phyloP scores from a whole-genome alignment of 2,888 invertebrate species.

The Bibio marci region DNA sequence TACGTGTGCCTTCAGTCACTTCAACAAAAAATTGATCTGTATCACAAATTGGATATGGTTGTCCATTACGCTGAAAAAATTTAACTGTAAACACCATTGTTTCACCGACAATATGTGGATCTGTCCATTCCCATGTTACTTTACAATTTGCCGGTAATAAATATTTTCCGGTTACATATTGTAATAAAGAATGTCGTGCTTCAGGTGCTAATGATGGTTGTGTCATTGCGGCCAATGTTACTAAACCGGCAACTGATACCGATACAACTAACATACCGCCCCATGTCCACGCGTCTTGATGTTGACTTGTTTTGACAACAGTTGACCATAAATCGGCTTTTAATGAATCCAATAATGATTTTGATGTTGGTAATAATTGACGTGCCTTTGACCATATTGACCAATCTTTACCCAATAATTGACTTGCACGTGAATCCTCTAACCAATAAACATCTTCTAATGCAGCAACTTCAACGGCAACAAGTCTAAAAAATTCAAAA shows the following conservation, averaged over 20 bases:
- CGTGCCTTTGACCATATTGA: conserved; percentile 62
- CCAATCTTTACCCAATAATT: conserved; percentile 64
- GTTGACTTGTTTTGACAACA: conserved; percentile 69
- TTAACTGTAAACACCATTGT: conserved; percentile 81
- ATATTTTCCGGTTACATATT: conserved; percentile 85
- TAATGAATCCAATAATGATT: conserved; percentile 56
- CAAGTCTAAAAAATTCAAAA: conserved; percentile 41
- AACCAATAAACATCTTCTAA: conserved; percentile 82
- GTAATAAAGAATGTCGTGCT: conserved; percentile 73
- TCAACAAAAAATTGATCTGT: conserved; percentile 78
- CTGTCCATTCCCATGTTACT: conserved; percentile 73
- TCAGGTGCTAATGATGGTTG: conserved; percentile 80
- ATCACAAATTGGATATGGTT: conserved; percentile 88
- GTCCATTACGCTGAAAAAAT: conserved; percentile 85
- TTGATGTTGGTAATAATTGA: conserved; percentile 66
- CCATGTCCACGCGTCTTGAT: conserved; percentile 83
- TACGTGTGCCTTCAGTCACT: conserved; percentile 69
- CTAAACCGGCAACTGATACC: conserved; percentile 73
- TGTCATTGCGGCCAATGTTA: conserved; percentile 80
- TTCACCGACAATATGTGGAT: conserved; percentile 76
- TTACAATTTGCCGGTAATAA: conserved; percentile 73
- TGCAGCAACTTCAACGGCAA: conserved; percentile 67
- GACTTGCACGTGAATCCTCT: conserved; percentile 62
- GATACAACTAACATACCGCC: conserved; percentile 86
- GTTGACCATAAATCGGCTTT: conserved; percentile 75